Evolutionary conservation across 2,888 invertebrate genomes (phyloP).

Genomic region (Trachelus stipa): DNA sequence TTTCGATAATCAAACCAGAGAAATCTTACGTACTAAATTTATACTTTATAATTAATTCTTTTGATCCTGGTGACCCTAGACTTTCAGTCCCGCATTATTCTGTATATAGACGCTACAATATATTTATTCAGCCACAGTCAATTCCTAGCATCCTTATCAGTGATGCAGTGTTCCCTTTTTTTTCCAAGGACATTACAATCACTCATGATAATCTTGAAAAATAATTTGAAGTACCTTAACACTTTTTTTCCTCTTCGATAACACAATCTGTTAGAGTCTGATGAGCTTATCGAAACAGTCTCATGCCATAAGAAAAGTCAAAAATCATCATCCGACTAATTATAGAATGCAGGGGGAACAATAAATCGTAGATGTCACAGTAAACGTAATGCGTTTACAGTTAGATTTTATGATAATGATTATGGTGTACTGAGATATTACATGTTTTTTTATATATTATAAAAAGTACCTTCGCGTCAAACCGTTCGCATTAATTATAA

Average conservation of each 20-base stretch:
- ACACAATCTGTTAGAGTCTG: background rate
- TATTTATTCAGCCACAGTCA: background rate
- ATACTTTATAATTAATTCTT: background rate
- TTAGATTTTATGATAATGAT: background rate
- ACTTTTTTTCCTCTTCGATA: background rate
- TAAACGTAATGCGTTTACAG: background rate
- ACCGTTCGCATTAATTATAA: background rate
- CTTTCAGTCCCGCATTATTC: background rate
- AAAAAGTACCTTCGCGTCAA: background rate
- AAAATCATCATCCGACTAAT: background rate
- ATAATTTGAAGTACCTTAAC: background rate
- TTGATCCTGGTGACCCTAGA: background rate
- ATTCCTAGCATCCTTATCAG: background rate
- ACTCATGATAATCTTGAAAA: background rate
- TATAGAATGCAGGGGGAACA: background rate
- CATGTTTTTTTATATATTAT: background rate
- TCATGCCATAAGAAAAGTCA: background rate
- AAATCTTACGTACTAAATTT: background rate
- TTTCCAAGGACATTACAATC: background rate
- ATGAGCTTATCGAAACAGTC: background rate
- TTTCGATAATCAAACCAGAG: background rate
- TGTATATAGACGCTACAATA: background rate
- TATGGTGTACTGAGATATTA: background rate
- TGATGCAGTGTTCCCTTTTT: background rate
- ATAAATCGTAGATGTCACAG: background rate